Evolutionary conservation across 2,797 vertebrate genomes (phyloP).

Genomic region (Rhinophrynus dorsalis): DNA sequence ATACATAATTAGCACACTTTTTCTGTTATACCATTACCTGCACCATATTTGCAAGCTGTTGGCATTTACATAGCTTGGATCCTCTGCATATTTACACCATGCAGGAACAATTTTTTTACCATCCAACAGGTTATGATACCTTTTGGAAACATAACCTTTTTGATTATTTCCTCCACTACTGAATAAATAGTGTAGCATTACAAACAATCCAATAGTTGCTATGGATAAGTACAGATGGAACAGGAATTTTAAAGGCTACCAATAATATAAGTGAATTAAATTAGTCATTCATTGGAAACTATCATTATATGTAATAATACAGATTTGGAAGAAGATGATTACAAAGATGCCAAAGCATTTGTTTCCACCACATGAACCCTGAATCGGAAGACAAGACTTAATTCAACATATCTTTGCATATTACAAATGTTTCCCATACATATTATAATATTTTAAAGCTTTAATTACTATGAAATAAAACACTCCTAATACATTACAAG

Average conservation of each 20-base stretch:
- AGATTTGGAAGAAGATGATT: conserved; percentile 10
- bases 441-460: too few relatives aligned
- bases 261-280: background rate
- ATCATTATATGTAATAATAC: conserved; percentile 7
- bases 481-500: too few relatives aligned
- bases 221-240: background rate
- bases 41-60: too few relatives aligned
- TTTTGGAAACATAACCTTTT: conserved; percentile 12
- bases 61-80: background rate
- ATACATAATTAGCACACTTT: too few relatives aligned
- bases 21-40: too few relatives aligned
- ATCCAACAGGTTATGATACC: too few relatives aligned
- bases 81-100: background rate
- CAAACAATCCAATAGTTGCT: background rate
- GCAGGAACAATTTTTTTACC: background rate
- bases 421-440: too few relatives aligned
- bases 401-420: background rate
- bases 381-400: too few relatives aligned
- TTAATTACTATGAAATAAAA: too few relatives aligned
- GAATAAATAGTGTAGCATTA: conserved; percentile 12
- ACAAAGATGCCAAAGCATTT: conserved; percentile 17
- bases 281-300: conserved; percentile 3
- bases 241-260: background rate
- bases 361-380: background rate
- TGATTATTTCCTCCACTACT: background rate